Evolutionary conservation across 2,113 vertebrate species (phyloP).

Genomic region (Cranoglanis bouderius): DNA sequence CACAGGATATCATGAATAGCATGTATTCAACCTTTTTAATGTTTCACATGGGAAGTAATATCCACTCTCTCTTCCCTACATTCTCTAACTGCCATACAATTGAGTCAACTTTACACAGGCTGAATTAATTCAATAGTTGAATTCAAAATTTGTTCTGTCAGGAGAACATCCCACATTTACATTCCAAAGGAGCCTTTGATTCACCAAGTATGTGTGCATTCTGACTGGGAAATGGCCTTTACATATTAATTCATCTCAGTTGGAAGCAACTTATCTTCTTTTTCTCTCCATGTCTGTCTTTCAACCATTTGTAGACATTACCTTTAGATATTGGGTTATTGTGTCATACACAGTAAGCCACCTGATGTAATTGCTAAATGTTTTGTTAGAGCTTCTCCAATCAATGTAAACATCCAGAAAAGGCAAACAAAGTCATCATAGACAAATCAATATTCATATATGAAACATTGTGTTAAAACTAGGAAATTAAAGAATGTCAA

Average conservation of each 20-base stretch:
- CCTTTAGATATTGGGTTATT: neutral
- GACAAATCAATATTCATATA: no score
- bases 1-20: slow-evolving; percentile 11
- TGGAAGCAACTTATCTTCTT: slow-evolving; percentile 31
- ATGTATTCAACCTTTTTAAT: slow-evolving; percentile 48
- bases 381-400: neutral
- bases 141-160: slow-evolving; percentile 65
- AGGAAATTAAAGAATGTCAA: no score
- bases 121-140: slow-evolving; percentile 65
- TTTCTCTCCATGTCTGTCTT: slow-evolving; percentile 31
- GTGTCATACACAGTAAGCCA: neutral
- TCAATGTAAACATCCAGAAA: no score
- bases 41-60: slow-evolving; percentile 28
- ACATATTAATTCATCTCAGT: slow-evolving; percentile 56
- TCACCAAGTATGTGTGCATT: slow-evolving; percentile 57
- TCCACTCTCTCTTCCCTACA: neutral
- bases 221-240: slow-evolving; percentile 42
- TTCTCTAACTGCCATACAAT: slow-evolving; percentile 35
- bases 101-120: slow-evolving; percentile 59
- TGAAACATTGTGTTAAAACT: no score
- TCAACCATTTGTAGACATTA: slow-evolving; percentile 24
- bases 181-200: slow-evolving; percentile 66
- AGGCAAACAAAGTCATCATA: no score
- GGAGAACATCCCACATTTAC: slow-evolving; percentile 59
- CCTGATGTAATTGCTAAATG: neutral